phyloP scores from a whole-genome alignment of 2,888 invertebrate genomes.

The Lepas anatifera region DNA sequence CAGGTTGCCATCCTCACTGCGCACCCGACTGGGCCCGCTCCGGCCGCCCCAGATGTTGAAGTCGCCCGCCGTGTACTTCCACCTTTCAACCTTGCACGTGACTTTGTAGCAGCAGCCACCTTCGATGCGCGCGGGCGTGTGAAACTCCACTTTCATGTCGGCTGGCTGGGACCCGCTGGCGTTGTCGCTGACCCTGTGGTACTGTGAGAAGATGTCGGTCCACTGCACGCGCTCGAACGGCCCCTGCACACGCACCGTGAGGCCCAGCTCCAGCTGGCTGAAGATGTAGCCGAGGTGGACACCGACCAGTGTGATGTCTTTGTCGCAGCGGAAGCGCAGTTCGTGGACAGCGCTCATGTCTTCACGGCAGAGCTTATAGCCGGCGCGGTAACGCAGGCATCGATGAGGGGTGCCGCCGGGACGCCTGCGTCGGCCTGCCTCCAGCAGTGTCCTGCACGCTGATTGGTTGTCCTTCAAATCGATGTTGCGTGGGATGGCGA shows the following conservation, averaged over 20 bases:
- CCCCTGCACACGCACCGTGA: slow-evolving; percentile 24
- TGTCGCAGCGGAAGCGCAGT: slow-evolving; percentile 23
- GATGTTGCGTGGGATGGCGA: slow-evolving; percentile 23
- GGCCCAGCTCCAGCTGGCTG: slow-evolving; percentile 25
- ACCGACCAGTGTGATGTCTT: slow-evolving; percentile 22
- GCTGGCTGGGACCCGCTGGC: slow-evolving; percentile 19
- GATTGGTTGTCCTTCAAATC: slow-evolving; percentile 20
- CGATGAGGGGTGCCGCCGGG: background rate
- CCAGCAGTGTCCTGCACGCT: background rate
- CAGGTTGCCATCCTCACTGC: slow-evolving; percentile 19
- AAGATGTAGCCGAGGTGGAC: slow-evolving; percentile 24
- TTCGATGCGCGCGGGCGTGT: slow-evolving; percentile 20
- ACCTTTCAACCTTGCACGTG: background rate
- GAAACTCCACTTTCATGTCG: slow-evolving; percentile 23
- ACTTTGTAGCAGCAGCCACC: slow-evolving; percentile 25
- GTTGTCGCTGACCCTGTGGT: slow-evolving; percentile 23
- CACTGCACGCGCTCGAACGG: slow-evolving; percentile 25
- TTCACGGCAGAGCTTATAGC: background rate
- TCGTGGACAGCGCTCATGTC: slow-evolving; percentile 19
- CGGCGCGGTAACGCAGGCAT: slow-evolving; percentile 2
- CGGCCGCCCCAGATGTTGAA: slow-evolving; percentile 25
- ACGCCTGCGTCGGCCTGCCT: background rate
- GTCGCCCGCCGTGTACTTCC: slow-evolving; percentile 15
- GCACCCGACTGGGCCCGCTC: slow-evolving; percentile 18
- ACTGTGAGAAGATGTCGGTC: slow-evolving; percentile 23